phyloP scores from a whole-genome alignment of 2,888 invertebrate species.

The Adineta ricciae region DNA sequence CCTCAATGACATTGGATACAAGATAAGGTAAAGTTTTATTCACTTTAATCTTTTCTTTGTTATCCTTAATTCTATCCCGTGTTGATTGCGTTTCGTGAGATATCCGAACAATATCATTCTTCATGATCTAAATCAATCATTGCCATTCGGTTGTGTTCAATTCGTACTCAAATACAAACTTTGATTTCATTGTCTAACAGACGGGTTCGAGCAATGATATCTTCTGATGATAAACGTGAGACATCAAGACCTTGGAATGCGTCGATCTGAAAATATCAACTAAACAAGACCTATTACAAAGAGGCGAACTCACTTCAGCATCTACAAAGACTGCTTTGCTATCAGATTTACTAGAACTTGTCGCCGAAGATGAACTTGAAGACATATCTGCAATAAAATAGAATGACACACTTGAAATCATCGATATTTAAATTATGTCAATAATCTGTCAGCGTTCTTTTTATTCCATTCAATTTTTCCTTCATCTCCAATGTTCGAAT shows the following conservation, averaged over 20 bases:
- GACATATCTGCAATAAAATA: not conserved
- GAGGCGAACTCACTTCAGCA: not conserved
- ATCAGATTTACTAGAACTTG: not conserved
- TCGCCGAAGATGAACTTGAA: not conserved
- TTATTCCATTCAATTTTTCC: too few species aligned
- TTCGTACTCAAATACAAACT: not conserved
- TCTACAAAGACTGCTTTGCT: not conserved
- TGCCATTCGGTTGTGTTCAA: too few species aligned
- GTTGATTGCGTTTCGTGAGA: constrained; percentile 91
- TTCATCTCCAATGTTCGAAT: too few species aligned
- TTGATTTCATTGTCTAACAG: constrained; percentile 96
- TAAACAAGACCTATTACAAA: too few species aligned
- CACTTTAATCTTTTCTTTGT: constrained; percentile 95
- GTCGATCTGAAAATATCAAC: not conserved
- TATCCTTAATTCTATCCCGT: constrained; percentile 94
- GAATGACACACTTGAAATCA: not conserved
- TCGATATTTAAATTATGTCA: not conserved
- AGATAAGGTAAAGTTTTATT: constrained; percentile 96
- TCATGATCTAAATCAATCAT: constrained; percentile 63
- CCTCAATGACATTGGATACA: constrained; percentile 95
- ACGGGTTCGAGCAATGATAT: constrained; percentile 75
- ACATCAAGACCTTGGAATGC: constrained; percentile 16
- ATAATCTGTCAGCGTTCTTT: too few species aligned
- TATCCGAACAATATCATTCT: constrained; percentile 93
- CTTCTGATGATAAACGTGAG: constrained; percentile 27